A percentile compares a stretch with the other conserved stretches of the same genome.
phyloP scores from a whole-genome alignment of 2,888 invertebrate species.

The Heliconius sara region DNA sequence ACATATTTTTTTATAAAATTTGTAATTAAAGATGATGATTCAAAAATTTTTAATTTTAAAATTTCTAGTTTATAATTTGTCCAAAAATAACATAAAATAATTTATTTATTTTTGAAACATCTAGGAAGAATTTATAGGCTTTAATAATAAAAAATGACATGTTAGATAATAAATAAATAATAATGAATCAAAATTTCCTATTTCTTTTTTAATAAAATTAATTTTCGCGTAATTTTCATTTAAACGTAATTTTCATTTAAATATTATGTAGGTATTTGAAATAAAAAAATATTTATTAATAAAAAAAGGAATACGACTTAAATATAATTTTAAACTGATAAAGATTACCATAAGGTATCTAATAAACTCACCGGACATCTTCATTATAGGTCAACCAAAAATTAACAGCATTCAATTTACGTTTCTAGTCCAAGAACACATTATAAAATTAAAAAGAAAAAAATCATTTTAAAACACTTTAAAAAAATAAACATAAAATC shows the following conservation, averaged over 20 bases:
- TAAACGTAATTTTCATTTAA: too few species aligned
- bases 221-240: too few species aligned
- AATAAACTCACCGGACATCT: slow-evolving; percentile 74
- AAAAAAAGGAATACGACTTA: not conserved
- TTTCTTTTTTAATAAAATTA: too few species aligned
- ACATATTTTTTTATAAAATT: not conserved
- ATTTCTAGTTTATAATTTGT: not conserved
- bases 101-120: too few species aligned
- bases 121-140: too few species aligned
- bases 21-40: not conserved
- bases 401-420: slow-evolving; percentile 53
- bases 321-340: not conserved
- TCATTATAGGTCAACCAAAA: slow-evolving; percentile 69
- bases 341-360: not conserved
- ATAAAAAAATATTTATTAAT: too few species aligned
- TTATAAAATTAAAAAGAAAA: slow-evolving; percentile 28
- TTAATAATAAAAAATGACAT: too few species aligned
- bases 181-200: too few species aligned
- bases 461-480: slow-evolving; percentile 14
- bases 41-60: not conserved
- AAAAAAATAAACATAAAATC: slow-evolving; percentile 13
- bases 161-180: too few species aligned
- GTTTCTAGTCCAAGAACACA: slow-evolving; percentile 48
- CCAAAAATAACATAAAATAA: too few species aligned
- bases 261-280: too few species aligned